Conservation (phyloP, 2,113 vertebrate genomes). For the Nicator chloris region DNA sequence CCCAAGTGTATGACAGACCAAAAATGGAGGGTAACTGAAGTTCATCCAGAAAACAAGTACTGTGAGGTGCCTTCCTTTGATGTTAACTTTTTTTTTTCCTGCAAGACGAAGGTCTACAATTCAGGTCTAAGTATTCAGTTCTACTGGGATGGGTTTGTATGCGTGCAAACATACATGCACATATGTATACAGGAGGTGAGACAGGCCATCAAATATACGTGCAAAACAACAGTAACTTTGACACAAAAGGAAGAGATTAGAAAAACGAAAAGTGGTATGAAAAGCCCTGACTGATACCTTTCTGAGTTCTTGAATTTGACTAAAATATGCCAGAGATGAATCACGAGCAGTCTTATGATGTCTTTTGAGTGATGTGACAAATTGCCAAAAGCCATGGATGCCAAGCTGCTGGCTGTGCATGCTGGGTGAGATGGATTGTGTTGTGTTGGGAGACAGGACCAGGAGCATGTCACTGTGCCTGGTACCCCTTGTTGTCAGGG, state of each 20-base stretch:
- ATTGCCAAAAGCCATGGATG: not conserved
- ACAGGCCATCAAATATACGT: not conserved
- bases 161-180: not conserved
- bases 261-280: not conserved
- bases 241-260: not conserved
- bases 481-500: not conserved
- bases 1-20: not conserved
- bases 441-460: not conserved
- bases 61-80: not conserved
- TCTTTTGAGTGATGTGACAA: not conserved
- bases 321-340: not conserved
- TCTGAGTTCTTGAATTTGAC: not conserved
- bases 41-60: not conserved
- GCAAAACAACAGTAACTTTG: not conserved
- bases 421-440: accelerated
- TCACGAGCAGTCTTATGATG: not conserved
- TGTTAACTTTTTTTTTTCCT: not conserved
- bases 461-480: not conserved
- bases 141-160: not conserved
- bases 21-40: not conserved
- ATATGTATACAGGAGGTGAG: not conserved
- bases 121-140: not conserved
- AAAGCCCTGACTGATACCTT: not conserved
- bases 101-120: not conserved
- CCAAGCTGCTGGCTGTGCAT: not conserved